Conservation (phyloP, 2,888 invertebrate genomes). For the Catocala nupta region DNA sequence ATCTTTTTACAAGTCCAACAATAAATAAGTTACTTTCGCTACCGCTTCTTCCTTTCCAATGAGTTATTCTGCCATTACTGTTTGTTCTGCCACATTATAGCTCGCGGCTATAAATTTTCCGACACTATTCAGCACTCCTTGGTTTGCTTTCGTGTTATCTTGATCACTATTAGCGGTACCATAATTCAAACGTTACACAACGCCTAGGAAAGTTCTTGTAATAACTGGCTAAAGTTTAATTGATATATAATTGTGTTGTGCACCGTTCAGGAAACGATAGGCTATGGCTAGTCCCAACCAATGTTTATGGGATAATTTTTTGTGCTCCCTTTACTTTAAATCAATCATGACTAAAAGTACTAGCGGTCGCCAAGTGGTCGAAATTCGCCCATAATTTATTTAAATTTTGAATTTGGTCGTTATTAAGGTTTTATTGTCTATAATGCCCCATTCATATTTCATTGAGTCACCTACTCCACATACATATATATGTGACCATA, state of each 20-base stretch:
- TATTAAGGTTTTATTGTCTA: no score
- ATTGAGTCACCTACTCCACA: no score
- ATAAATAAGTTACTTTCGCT: conserved; percentile 17
- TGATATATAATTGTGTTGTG: conserved; percentile 56
- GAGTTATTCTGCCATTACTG: conserved; percentile 55
- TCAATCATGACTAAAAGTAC: no score
- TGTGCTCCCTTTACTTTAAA: no score
- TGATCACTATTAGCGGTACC: conserved; percentile 66
- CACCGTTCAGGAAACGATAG: conserved; percentile 45
- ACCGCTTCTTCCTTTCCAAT: conserved; percentile 40
- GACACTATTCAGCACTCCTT: conserved; percentile 55
- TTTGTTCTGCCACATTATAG: conserved; percentile 51
- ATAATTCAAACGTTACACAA: conserved; percentile 71
- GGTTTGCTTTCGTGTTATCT: conserved; percentile 62
- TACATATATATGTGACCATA: no score
- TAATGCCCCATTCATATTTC: no score
- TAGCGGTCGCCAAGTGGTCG: no score
- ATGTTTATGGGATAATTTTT: background rate
- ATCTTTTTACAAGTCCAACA: background rate
- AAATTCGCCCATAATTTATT: no score
- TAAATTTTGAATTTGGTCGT: no score
- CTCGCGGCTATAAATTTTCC: conserved; percentile 63
- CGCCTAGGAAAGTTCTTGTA: conserved; percentile 52
- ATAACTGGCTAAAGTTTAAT: conserved; percentile 56
- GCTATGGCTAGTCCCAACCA: background rate